Percentiles rank a stretch among this genome's conserved stretches.
Conservation (phyloP, 2,888 invertebrate species). For the Apoderus coryli region DNA sequence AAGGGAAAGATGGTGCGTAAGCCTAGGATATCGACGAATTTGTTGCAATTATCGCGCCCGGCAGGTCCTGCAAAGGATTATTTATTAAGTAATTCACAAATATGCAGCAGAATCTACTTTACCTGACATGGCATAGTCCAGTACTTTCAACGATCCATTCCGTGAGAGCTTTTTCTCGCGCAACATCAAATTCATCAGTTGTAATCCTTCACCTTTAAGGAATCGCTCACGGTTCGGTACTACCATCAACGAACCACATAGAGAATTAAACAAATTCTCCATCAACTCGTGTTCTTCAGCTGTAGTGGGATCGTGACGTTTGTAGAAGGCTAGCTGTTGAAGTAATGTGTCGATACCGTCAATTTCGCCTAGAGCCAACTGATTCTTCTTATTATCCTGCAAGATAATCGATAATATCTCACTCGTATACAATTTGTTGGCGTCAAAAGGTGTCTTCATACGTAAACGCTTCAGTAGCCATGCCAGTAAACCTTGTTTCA, state of each 20-base stretch:
- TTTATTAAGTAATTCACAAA: too few species aligned
- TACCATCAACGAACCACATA: constrained; percentile 88
- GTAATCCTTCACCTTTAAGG: constrained; percentile 90
- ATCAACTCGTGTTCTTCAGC: constrained; percentile 95
- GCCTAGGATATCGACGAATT: constrained; percentile 95
- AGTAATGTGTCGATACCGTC: constrained; percentile 94
- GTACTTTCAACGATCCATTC: constrained; percentile 89
- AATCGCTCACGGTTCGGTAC: constrained; percentile 82
- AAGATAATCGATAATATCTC: constrained; percentile 92
- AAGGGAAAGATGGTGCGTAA: constrained; percentile 93
- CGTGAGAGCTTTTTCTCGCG: constrained; percentile 93
- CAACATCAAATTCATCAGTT: constrained; percentile 98
- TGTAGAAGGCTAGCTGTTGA: constrained; percentile 89
- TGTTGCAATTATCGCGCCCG: constrained; percentile 82
- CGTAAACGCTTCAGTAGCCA: constrained; percentile 88
- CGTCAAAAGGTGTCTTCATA: constrained; percentile 80
- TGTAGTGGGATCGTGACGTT: constrained; percentile 81
- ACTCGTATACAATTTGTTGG: constrained; percentile 88
- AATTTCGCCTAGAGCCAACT: constrained; percentile 69
- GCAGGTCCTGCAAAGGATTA: too few species aligned
- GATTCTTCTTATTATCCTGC: constrained; percentile 77
- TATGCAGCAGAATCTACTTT: too few species aligned
- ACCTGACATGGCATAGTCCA: constrained; percentile 96
- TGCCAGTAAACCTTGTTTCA: constrained; percentile 77
- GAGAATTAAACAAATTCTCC: constrained; percentile 94